phyloP scores from a whole-genome alignment of 2,113 vertebrate genomes.

The Pachypanchax playfairii region DNA sequence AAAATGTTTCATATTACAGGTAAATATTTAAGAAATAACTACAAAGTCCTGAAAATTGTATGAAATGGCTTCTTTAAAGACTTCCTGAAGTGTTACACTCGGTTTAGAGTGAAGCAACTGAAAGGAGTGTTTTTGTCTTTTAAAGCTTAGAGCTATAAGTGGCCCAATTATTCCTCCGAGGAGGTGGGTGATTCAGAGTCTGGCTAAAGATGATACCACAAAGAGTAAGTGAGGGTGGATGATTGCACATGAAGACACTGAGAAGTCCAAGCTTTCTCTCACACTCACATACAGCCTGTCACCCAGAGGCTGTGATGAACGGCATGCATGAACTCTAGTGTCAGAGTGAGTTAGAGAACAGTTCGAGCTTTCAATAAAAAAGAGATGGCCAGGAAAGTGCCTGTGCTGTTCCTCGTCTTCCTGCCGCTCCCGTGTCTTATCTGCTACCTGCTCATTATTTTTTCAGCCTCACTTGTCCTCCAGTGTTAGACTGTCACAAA shows the following conservation, averaged over 20 bases:
- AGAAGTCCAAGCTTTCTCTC: slow-evolving; percentile 31
- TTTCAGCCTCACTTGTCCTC: slow-evolving; percentile 18
- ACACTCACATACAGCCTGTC: slow-evolving; percentile 45
- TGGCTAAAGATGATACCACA: slow-evolving; percentile 48
- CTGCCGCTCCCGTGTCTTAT: slow-evolving; percentile 11
- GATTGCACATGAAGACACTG: slow-evolving; percentile 34
- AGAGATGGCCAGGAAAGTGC: slow-evolving; percentile 25
- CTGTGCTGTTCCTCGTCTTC: slow-evolving; percentile 20
- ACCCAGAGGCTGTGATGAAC: slow-evolving; percentile 48
- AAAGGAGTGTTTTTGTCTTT: neutral
- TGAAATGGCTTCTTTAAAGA: too few species aligned
- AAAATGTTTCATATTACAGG: too few species aligned
- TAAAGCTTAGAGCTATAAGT: slow-evolving; percentile 38
- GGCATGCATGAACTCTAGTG: slow-evolving; percentile 53
- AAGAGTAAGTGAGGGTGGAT: slow-evolving; percentile 40
- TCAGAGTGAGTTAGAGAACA: slow-evolving; percentile 59
- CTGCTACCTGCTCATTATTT: slow-evolving; percentile 45
- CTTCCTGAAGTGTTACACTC: too few species aligned
- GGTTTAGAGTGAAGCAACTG: too few species aligned
- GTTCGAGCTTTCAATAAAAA: slow-evolving; percentile 36
- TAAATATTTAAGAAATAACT: too few species aligned
- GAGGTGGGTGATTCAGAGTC: slow-evolving; percentile 58
- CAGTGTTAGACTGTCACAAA: slow-evolving; percentile 14
- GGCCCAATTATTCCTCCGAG: slow-evolving; percentile 38
- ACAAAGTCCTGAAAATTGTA: too few species aligned